Evolutionary conservation across 37 sponge, comb jelly and placozoan genomes (phyloP), one percentile per base, ranked within the genome.

Genomic region (Aphrocallistes beatrix): DNA sequence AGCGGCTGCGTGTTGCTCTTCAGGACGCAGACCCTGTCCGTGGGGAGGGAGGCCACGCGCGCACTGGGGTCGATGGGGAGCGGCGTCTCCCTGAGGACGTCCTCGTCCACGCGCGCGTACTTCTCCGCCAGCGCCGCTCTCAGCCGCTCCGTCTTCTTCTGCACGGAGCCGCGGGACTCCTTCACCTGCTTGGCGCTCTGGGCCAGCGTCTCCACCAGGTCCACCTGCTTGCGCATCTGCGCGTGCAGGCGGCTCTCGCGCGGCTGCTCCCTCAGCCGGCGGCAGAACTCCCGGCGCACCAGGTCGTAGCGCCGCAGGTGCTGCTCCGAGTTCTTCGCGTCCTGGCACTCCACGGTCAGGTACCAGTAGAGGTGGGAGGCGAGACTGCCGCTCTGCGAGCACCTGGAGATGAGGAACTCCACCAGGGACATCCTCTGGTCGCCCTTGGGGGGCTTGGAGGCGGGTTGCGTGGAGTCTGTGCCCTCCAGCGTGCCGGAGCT

Each of bases 1-100:
- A 90, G 86, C 0, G 99, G 99, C 87, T 90, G 90, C 39, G 96
- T 82, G 23, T 90, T 89, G 85, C 99, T 99, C 89, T 99, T 99
- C 85, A 92, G 94, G 51, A 99, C 75, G 37, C 75, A 60, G 25
- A 60, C 75, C 34, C 75, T 3, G 75, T 60, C 75, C 6, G n/a
- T 28, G 34, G 75, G 75, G 32, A 60, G 75, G 6, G 75, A 60
- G 25, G n/a, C 17, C 34, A 60, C 75, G 34, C 34, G 75, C 28
- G 75, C 75, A 13, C 75, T 60, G 75, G 75, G 75, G 75, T 60
- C 75, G 34, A 60, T 60, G 3, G 75, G 75, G 17, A 60, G 75
- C 25, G 75, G 75, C 75, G n/a, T 60, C 17, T 60, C 75, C 25
- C 28, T 6, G 25, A 60, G 75, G 75, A 13, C 3, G 28, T 1